phyloP scores from a whole-genome alignment of 2,888 invertebrate genomes.

The Dyspetes luteomarginatus region DNA sequence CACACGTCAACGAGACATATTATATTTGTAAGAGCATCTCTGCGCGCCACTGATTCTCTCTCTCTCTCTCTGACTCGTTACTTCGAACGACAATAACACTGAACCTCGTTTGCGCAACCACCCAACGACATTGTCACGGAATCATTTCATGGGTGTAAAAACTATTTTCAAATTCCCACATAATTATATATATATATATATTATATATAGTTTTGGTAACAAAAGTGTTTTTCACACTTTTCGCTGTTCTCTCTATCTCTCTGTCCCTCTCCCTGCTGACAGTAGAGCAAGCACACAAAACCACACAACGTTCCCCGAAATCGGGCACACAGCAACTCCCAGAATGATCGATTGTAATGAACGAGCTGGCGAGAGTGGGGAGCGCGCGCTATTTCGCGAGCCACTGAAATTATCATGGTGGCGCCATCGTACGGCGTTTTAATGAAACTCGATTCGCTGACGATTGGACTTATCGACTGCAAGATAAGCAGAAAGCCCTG shows the following conservation, averaged over 20 bases:
- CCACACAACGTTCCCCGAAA: conserved; percentile 56
- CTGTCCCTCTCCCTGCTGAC: too few species aligned
- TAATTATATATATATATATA: too few species aligned
- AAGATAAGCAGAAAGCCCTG: too few species aligned
- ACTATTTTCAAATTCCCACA: conserved; percentile 67
- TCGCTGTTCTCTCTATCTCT: conserved; percentile 31
- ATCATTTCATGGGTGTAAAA: conserved; percentile 53
- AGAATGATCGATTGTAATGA: conserved; percentile 77
- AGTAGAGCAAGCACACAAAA: background rate
- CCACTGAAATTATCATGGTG: conserved; percentile 4
- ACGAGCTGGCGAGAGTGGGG: conserved; percentile 53
- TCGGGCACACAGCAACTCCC: conserved; percentile 72
- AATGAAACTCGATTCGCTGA: background rate
- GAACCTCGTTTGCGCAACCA: too few species aligned
- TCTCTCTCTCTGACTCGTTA: too few species aligned
- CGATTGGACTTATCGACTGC: background rate
- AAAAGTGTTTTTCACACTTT: conserved; percentile 54
- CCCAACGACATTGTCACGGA: conserved; percentile 65
- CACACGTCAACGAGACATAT: conserved; percentile 56
- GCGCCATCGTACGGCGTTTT: conserved; percentile 4
- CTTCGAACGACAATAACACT: conserved; percentile 14
- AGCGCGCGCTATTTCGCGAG: conserved; percentile 13
- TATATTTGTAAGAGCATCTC: conserved; percentile 27
- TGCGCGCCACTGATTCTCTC: conserved; percentile 33
- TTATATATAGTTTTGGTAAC: conserved; percentile 43